Conservation (phyloP, 2,113 vertebrate species). For the Chloropsis hardwickii region DNA sequence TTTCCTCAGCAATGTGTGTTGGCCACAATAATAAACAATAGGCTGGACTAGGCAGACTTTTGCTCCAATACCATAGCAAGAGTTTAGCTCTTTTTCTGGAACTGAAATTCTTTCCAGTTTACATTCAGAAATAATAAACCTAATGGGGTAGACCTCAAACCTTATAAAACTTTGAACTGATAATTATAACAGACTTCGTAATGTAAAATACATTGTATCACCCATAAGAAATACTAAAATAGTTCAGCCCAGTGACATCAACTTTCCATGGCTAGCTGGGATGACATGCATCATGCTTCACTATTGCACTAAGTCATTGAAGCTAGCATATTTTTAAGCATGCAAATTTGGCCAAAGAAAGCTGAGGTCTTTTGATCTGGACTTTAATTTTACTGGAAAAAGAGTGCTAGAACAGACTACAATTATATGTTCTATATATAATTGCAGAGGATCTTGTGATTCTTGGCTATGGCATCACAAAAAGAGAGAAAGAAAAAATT, state of each 20-base stretch:
- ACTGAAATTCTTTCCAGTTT: neutral
- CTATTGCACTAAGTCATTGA: neutral
- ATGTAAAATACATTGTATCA: neutral
- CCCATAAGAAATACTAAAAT: neutral
- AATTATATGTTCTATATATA: neutral
- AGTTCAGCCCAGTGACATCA: neutral
- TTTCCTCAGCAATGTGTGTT: neutral
- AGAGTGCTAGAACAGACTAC: neutral
- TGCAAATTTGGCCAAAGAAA: neutral
- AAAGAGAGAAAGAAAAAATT: neutral
- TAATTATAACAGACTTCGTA: neutral
- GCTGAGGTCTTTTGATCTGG: neutral
- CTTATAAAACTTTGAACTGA: neutral
- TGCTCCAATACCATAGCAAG: neutral
- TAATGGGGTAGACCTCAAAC: neutral
- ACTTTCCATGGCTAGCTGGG: neutral
- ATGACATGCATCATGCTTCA: neutral
- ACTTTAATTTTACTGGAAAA: neutral
- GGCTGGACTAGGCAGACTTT: neutral
- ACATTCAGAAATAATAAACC: neutral
- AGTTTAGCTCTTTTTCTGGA: neutral
- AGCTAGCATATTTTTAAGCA: neutral
- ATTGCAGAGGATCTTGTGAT: neutral
- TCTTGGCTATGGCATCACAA: neutral
- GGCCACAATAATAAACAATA: neutral